phyloP scores from a whole-genome alignment of 2,888 invertebrate species.

The Beris chalybata region DNA sequence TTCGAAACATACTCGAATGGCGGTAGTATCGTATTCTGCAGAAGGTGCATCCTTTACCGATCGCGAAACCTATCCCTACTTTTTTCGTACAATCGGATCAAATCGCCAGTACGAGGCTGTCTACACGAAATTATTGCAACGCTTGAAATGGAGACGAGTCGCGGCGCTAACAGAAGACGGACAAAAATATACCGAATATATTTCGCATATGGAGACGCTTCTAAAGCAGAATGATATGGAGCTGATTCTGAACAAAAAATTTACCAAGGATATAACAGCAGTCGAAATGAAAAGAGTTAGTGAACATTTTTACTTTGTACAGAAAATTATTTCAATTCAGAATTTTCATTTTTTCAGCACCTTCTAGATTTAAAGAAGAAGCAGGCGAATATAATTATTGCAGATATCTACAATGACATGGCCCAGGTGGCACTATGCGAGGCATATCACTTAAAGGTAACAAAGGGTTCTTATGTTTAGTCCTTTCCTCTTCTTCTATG shows the following conservation, averaged over 20 bases:
- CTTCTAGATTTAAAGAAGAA: conserved; percentile 66
- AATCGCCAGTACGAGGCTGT: conserved; percentile 65
- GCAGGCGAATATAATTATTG: conserved; percentile 75
- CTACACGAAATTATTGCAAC: conserved; percentile 64
- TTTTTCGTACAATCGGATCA: conserved; percentile 79
- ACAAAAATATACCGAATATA: conserved; percentile 76
- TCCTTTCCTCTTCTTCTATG: too few relatives aligned
- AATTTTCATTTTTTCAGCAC: conserved; percentile 57
- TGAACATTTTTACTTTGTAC: background rate
- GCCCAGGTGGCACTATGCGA: conserved; percentile 81
- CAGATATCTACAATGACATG: conserved; percentile 74
- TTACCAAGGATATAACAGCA: conserved; percentile 62
- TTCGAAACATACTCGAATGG: conserved; percentile 70
- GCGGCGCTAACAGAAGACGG: conserved; percentile 79
- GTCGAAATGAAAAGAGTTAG: conserved; percentile 63
- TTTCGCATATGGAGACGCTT: conserved; percentile 68
- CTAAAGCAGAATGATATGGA: conserved; percentile 65
- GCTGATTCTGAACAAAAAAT: conserved; percentile 70
- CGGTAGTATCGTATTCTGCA: conserved; percentile 77
- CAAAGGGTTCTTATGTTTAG: background rate
- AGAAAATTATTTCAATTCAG: conserved; percentile 29
- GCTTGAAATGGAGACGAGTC: conserved; percentile 69
- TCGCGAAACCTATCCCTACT: conserved; percentile 71
- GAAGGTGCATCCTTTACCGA: conserved; percentile 74
- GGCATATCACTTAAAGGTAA: conserved; percentile 58